Percentiles rank a stretch among this genome's conserved stretches.
Conservation (phyloP, 2,888 invertebrate genomes). For the Chrysodeixis includens region DNA sequence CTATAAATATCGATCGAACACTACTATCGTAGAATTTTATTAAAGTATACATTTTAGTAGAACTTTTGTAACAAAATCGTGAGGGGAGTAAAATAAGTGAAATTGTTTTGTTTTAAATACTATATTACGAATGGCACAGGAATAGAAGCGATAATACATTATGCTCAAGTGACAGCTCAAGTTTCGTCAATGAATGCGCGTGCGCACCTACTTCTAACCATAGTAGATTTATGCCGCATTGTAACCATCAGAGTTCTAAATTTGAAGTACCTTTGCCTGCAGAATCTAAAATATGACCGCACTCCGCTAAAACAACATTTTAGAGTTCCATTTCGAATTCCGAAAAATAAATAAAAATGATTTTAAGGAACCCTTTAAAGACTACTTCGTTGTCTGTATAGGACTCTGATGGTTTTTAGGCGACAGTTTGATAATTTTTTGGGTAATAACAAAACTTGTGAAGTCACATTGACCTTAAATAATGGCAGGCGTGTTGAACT, state of each 20-base stretch:
- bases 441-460: background rate
- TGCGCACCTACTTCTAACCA: background rate
- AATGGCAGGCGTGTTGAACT: background rate
- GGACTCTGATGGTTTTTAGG: background rate
- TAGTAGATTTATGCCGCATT: background rate
- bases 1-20: conserved; percentile 49
- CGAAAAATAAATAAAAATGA: too few species aligned
- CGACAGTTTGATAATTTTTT: background rate
- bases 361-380: too few species aligned
- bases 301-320: too few species aligned
- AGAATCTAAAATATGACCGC: too few species aligned
- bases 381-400: too few species aligned
- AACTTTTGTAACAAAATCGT: background rate
- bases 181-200: background rate
- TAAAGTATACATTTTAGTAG: conserved; percentile 32
- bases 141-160: conserved; percentile 58
- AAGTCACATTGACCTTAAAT: background rate
- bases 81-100: conserved; percentile 42
- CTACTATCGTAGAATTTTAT: conserved; percentile 34
- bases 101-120: conserved; percentile 51
- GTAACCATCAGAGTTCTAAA: too few species aligned
- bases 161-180: conserved; percentile 16
- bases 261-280: too few species aligned
- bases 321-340: too few species aligned
- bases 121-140: conserved; percentile 69